Conservation (phyloP, 2,113 vertebrate genomes). For the Grallaria varia region DNA sequence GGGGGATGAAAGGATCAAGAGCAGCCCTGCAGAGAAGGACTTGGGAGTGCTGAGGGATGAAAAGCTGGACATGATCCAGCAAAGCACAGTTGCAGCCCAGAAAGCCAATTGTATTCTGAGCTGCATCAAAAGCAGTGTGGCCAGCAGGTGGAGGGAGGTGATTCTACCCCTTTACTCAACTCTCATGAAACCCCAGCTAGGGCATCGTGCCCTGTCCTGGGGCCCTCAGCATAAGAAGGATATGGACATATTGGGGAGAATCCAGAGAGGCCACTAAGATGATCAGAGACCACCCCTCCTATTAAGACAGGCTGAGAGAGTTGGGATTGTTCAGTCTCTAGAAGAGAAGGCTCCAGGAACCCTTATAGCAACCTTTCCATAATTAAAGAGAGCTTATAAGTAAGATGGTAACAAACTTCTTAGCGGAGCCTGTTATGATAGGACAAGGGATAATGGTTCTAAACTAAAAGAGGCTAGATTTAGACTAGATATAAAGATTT, state of each 20-base stretch:
- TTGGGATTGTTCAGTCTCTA: background rate
- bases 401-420: background rate
- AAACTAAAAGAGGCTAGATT: background rate
- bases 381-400: background rate
- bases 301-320: background rate
- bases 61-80: background rate
- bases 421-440: background rate
- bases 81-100: background rate
- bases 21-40: background rate
- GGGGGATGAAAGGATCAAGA: background rate
- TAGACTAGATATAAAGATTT: background rate
- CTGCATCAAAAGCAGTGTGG: background rate
- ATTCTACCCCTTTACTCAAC: background rate
- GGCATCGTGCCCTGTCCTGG: background rate
- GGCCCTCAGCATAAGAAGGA: background rate
- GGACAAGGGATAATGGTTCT: background rate
- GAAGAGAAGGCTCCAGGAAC: background rate
- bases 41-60: background rate
- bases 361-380: background rate
- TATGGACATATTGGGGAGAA: background rate
- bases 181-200: background rate
- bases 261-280: background rate
- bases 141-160: background rate
- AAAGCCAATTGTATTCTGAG: rapidly evolving
- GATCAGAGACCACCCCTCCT: background rate